Evolutionary conservation across 2,113 vertebrate species (phyloP).

Genomic region (Verasper variegatus): DNA sequence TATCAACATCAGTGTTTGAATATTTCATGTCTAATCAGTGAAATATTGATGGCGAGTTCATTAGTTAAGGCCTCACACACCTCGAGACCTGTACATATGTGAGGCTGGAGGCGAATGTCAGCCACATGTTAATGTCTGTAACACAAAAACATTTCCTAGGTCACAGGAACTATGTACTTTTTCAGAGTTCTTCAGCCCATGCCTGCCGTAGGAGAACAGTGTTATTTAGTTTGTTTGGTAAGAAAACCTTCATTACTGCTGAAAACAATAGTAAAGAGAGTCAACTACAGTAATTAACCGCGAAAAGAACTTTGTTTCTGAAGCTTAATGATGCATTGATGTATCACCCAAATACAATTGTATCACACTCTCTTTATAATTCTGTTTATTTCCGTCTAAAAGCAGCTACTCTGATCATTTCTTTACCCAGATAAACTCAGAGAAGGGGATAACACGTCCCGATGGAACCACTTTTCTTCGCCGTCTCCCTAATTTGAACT

Average conservation of each 20-base stretch:
- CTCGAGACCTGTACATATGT: slow-evolving; percentile 75
- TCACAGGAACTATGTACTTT: slow-evolving; percentile 2
- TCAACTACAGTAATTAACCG: slow-evolving; percentile 57
- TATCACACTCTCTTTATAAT: slow-evolving; percentile 57
- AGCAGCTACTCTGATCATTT: slow-evolving; percentile 60
- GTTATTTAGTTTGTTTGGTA: slow-evolving; percentile 36
- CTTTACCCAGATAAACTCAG: slow-evolving; percentile 66
- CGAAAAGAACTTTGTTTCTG: slow-evolving; percentile 55
- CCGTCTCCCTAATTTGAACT: slow-evolving; percentile 76
- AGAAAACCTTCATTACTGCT: background rate
- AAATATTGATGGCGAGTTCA: slow-evolving; percentile 87
- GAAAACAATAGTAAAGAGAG: slow-evolving; percentile 3
- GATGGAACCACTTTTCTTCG: slow-evolving; percentile 70
- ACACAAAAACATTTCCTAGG: background rate
- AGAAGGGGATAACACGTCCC: slow-evolving; percentile 73
- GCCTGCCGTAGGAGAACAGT: slow-evolving; percentile 1
- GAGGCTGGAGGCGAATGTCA: slow-evolving; percentile 60
- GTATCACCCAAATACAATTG: slow-evolving; percentile 45
- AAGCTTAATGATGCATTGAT: slow-evolving; percentile 68
- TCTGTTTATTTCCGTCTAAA: slow-evolving; percentile 69
- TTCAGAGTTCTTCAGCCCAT: background rate
- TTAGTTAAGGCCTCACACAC: slow-evolving; percentile 81
- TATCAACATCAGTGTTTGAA: slow-evolving; percentile 83
- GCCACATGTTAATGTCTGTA: background rate
- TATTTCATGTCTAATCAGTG: slow-evolving; percentile 85